Conservation (phyloP, 2,797 vertebrate genomes). For the Microchirus variegatus region DNA sequence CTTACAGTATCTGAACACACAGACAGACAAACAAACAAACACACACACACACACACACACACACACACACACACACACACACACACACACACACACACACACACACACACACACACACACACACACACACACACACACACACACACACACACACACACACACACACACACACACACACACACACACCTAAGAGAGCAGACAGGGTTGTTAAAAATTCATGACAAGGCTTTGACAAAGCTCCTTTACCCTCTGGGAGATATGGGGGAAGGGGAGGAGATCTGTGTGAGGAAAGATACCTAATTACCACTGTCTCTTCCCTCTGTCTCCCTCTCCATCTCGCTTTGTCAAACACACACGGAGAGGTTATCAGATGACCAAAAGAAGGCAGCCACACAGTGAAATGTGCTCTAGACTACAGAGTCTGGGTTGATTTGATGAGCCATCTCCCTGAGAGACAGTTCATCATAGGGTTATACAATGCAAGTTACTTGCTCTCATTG, state of each 20-base stretch:
- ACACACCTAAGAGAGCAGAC: conserved; percentile 46
- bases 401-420: conserved; percentile 15
- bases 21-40: too few species aligned
- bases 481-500: conserved; percentile 10
- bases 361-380: conserved; percentile 26
- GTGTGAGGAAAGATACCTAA: conserved; percentile 59
- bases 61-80: conserved; percentile 17
- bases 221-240: conserved; percentile 73
- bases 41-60: neutral
- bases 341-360: conserved; percentile 36
- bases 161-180: neutral
- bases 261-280: conserved; percentile 34
- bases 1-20: conserved; percentile 22
- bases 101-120: neutral
- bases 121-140: conserved; percentile 10
- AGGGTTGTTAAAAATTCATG: conserved; percentile 78
- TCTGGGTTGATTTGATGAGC: conserved; percentile 39
- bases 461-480: conserved; percentile 37
- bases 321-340: conserved; percentile 23
- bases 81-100: conserved; percentile 1
- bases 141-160: conserved; percentile 13
- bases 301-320: conserved; percentile 47
- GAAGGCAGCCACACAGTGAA: conserved; percentile 22
- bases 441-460: conserved; percentile 50
- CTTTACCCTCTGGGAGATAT: conserved; percentile 65